Evolutionary conservation across 2,797 vertebrate genomes (phyloP).

Genomic region (Sylvilagus floridanus): DNA sequence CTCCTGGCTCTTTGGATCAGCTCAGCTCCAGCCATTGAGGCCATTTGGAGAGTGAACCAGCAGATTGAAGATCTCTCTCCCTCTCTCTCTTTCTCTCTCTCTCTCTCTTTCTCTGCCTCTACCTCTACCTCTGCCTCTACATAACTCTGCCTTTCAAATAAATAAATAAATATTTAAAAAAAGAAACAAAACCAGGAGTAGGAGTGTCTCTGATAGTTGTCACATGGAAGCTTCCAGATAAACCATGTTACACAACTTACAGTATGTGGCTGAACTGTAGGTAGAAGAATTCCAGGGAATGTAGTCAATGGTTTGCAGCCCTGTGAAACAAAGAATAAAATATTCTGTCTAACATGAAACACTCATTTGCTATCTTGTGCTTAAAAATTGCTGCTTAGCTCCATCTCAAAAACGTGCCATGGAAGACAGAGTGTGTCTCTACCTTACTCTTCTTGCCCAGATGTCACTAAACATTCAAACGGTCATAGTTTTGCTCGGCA

Average conservation of each 20-base stretch:
- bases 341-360: background rate
- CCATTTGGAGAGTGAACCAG: no score
- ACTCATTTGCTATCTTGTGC: slow-evolving; percentile 60
- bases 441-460: background rate
- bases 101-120: no score
- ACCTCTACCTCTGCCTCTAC: no score
- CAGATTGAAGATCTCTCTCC: no score
- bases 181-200: background rate
- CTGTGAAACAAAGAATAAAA: slow-evolving; percentile 58
- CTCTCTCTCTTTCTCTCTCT: no score
- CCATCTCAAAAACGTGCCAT: slow-evolving; percentile 71
- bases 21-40: no score
- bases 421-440: slow-evolving; percentile 27
- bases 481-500: background rate
- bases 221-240: background rate
- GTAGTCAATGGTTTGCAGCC: slow-evolving; percentile 46
- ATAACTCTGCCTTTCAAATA: no score
- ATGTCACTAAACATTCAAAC: slow-evolving; percentile 63
- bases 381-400: slow-evolving; percentile 75
- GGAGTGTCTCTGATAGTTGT: background rate
- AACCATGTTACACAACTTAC: background rate
- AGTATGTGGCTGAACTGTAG: background rate
- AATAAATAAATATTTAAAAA: no score
- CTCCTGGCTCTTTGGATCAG: no score
- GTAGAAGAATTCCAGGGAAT: background rate